A percentile compares a stretch with the other conserved stretches of the same genome.
Conservation (phyloP, 2,113 vertebrate genomes). For the Toxotes jaculatrix region DNA sequence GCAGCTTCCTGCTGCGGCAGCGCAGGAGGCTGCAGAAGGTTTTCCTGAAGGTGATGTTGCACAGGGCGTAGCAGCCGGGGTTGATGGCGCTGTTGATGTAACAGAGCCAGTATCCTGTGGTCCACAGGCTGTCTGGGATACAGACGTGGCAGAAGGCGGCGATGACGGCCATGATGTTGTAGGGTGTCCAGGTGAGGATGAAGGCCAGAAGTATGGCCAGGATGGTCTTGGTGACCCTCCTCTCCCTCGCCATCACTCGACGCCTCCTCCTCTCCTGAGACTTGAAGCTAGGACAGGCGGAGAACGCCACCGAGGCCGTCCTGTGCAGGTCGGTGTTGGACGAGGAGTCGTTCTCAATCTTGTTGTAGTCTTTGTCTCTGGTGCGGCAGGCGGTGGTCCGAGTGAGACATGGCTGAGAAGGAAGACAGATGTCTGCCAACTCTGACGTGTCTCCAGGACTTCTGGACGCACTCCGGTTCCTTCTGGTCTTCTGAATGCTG, state of each 20-base stretch:
- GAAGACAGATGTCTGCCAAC: neutral
- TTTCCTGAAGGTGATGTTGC: constrained; percentile 94
- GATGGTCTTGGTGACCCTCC: constrained; percentile 94
- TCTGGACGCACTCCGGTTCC: constrained; percentile 53
- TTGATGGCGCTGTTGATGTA: constrained; percentile 97
- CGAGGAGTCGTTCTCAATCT: constrained; percentile 42
- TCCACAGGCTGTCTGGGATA: constrained; percentile 88
- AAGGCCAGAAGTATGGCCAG: constrained; percentile 94
- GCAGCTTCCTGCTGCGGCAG: constrained; percentile 78
- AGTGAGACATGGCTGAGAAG: constrained; percentile 48
- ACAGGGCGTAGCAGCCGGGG: constrained; percentile 94
- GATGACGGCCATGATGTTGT: constrained; percentile 94
- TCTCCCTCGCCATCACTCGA: constrained; percentile 88
- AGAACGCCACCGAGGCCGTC: neutral
- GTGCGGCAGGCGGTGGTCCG: constrained; percentile 61
- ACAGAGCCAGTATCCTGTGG: constrained; percentile 92
- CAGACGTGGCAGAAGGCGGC: constrained; percentile 90
- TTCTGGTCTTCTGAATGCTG: constrained; percentile 65
- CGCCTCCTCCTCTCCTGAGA: constrained; percentile 87
- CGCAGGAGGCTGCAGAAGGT: constrained; percentile 93
- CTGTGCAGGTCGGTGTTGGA: constrained; percentile 71
- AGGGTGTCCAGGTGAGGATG: constrained; percentile 94
- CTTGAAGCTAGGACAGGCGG: constrained; percentile 75
- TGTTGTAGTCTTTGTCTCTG: constrained; percentile 59
- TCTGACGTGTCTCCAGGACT: constrained; percentile 55